Evolutionary conservation across 1,140 invertebrate species (phyloP).

Genomic region (Rhagoletis zephyria): DNA sequence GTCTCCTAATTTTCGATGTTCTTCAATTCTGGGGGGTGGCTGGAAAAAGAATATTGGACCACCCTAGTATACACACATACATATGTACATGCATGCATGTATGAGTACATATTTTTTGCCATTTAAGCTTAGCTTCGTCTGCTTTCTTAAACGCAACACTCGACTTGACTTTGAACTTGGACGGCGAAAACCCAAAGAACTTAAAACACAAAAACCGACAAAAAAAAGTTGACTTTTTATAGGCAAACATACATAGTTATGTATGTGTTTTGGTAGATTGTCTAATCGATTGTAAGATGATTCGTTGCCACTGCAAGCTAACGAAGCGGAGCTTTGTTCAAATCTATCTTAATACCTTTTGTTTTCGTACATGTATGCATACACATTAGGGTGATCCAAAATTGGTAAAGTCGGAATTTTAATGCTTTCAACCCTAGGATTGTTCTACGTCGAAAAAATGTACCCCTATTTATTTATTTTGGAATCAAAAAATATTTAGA

Average conservation of each 20-base stretch:
- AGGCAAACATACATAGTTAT: background rate
- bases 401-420: no score
- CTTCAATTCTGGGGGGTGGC: no score
- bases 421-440: no score
- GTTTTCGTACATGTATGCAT: no score
- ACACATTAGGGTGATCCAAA: no score
- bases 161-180: slow-evolving; percentile 41
- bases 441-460: no score
- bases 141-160: background rate
- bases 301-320: background rate
- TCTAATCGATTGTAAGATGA: background rate
- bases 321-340: background rate
- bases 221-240: background rate
- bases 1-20: no score
- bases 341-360: no score
- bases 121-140: background rate
- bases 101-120: background rate
- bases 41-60: no score
- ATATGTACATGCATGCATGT: background rate
- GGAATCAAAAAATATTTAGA: no score
- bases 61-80: no score
- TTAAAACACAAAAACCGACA: background rate
- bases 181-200: background rate
- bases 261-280: background rate
- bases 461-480: no score